Percentiles rank a stretch among this genome's conserved stretches.
Conservation (phyloP, 2,797 vertebrate genomes). For the Pseudochaenichthys georgianus region DNA sequence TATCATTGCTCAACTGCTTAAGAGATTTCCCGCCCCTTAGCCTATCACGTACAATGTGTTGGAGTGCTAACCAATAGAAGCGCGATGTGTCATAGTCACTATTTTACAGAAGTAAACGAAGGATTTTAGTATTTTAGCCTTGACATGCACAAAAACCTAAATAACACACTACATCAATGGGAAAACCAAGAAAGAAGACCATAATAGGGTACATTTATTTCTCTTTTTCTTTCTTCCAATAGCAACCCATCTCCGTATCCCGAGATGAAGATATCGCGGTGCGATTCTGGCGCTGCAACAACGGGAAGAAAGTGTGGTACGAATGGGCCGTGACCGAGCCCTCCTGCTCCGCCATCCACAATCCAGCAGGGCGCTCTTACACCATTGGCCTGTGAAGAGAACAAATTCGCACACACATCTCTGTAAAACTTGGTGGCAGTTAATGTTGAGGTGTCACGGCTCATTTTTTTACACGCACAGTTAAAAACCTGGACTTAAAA, state of each 20-base stretch:
- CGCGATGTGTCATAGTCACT: no score
- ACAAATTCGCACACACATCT: slow-evolving; percentile 11
- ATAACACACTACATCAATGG: no score
- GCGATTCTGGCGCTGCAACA: slow-evolving; percentile 95
- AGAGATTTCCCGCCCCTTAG: no score
- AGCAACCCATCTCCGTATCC: slow-evolving; percentile 91
- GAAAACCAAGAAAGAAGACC: no score
- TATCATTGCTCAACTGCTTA: no score
- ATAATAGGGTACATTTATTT: no score
- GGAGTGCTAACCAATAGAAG: no score
- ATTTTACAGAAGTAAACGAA: no score
- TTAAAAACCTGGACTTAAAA: slow-evolving; percentile 33
- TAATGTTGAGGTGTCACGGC: background rate
- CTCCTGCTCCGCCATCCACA: slow-evolving; percentile 93
- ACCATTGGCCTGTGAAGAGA: slow-evolving; percentile 90
- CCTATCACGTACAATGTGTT: no score
- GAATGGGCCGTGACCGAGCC: slow-evolving; percentile 95
- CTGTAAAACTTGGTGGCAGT: slow-evolving; percentile 17
- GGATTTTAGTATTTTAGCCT: no score
- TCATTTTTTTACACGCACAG: slow-evolving; percentile 18
- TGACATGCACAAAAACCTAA: no score
- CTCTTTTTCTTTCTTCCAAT: background rate
- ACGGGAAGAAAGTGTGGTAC: slow-evolving; percentile 96
- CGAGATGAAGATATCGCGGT: slow-evolving; percentile 87
- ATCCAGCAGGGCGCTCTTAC: slow-evolving; percentile 93